Conservation (phyloP, 2,797 vertebrate species). For the Schizopygopsis pylzovi region DNA sequence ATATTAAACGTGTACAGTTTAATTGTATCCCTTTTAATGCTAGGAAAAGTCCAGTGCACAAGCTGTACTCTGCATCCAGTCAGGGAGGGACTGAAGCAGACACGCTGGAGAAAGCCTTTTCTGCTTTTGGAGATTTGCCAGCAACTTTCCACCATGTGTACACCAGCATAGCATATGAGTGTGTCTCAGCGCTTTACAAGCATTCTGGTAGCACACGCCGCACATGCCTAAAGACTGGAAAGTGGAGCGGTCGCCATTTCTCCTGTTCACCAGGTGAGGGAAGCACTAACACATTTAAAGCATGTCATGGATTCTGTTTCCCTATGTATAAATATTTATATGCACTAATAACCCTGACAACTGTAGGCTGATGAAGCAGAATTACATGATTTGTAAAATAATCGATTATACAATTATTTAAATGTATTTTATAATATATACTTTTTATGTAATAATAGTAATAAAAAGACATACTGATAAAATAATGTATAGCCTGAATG, state of each 20-base stretch:
- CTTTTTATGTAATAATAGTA: not conserved
- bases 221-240: slow-evolving; percentile 88
- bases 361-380: not conserved
- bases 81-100: slow-evolving; percentile 69
- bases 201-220: slow-evolving; percentile 85
- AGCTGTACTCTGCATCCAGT: slow-evolving; percentile 78
- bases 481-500: too few species aligned
- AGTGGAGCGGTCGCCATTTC: slow-evolving; percentile 89
- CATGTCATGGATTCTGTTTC: not conserved
- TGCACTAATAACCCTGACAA: not conserved
- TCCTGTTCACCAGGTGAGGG: slow-evolving; percentile 88
- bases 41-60: slow-evolving; percentile 83
- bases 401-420: not conserved
- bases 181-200: slow-evolving; percentile 84
- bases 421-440: not conserved
- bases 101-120: slow-evolving; percentile 72
- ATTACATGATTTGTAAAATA: not conserved
- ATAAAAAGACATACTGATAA: not conserved
- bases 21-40: not conserved
- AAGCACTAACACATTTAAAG: slow-evolving; percentile 50
- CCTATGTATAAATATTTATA: not conserved
- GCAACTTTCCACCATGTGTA: slow-evolving; percentile 82
- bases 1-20: not conserved
- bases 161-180: slow-evolving; percentile 87
- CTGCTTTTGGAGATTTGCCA: slow-evolving; percentile 74